phyloP scores from a whole-genome alignment of 2,888 invertebrate genomes.

The Drosophila conformis region DNA sequence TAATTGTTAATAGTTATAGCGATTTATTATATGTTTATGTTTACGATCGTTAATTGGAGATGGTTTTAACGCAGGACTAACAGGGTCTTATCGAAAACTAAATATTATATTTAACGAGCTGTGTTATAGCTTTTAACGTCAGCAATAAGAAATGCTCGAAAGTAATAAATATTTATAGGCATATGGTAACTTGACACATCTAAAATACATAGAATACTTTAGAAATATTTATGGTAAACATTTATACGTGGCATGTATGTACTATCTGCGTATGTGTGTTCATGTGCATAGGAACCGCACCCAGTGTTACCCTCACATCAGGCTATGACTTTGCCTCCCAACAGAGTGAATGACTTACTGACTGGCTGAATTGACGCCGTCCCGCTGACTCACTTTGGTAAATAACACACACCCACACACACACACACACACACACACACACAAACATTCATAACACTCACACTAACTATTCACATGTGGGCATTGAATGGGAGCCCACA shows the following conservation, averaged over 20 bases:
- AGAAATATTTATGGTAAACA: slow-evolving; percentile 11
- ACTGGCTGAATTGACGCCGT: slow-evolving; percentile 22
- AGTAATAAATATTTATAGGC: slow-evolving; percentile 31
- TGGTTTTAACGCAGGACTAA: not conserved
- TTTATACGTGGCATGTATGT: slow-evolving; percentile 10
- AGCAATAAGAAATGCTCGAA: slow-evolving; percentile 7
- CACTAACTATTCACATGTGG: slow-evolving; percentile 18
- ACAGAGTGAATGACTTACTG: not conserved
- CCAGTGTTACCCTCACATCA: slow-evolving; percentile 16
- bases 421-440: slow-evolving; percentile 28
- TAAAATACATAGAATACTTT: slow-evolving; percentile 4
- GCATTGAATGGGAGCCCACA: slow-evolving; percentile 15
- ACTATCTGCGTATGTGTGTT: not conserved
- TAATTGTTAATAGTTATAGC: not conserved
- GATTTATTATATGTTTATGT: not conserved
- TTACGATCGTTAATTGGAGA: not conserved
- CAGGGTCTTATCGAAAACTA: not conserved
- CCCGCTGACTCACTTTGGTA: slow-evolving; percentile 56
- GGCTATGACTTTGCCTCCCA: slow-evolving; percentile 14
- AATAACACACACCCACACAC: slow-evolving; percentile 45
- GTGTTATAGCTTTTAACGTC: slow-evolving; percentile 15
- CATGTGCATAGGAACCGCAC: slow-evolving; percentile 25
- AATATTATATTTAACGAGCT: slow-evolving; percentile 15
- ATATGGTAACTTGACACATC: slow-evolving; percentile 26
- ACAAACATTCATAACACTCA: slow-evolving; percentile 4